A percentile compares a stretch with the other conserved stretches of the same genome.
Evolutionary conservation across 2,113 vertebrate genomes (phyloP).

Genomic region (Bubo bubo): DNA sequence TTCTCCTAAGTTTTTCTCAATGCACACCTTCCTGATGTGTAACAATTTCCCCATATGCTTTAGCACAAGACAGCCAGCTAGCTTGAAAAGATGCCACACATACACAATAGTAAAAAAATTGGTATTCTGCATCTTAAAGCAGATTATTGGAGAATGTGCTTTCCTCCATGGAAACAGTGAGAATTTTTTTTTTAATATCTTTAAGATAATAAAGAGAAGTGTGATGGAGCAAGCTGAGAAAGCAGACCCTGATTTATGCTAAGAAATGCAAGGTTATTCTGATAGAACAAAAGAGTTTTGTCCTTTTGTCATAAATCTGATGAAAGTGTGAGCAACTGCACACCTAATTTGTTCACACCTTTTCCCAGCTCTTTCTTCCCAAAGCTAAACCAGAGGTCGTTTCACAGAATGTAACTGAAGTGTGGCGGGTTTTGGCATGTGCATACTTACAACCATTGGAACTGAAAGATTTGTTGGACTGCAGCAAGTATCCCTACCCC

Average conservation of each 20-base stretch:
- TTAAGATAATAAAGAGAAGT: not conserved
- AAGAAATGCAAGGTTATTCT: not conserved
- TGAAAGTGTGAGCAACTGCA: not conserved
- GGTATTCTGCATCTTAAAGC: not conserved
- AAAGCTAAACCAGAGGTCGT: not conserved
- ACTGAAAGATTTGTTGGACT: slow-evolving; percentile 47
- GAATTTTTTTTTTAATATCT: not conserved
- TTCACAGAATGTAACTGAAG: not conserved
- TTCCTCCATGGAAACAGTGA: not conserved
- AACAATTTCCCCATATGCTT: not conserved
- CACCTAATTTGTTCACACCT: not conserved
- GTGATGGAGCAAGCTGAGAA: not conserved
- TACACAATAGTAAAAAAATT: not conserved
- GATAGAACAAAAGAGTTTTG: not conserved
- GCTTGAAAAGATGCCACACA: not conserved
- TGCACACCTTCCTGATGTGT: not conserved
- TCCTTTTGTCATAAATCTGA: not conserved
- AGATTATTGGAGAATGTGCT: not conserved
- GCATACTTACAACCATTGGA: not conserved
- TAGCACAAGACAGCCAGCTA: not conserved
- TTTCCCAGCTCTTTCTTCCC: not conserved
- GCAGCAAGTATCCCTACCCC: not conserved
- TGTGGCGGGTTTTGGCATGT: slow-evolving; percentile 1
- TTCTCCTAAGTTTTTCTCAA: not conserved
- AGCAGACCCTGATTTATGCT: not conserved